Base-by-base conservation (phyloP, 2,888 invertebrate species). In the Julus scanicus region DNA sequence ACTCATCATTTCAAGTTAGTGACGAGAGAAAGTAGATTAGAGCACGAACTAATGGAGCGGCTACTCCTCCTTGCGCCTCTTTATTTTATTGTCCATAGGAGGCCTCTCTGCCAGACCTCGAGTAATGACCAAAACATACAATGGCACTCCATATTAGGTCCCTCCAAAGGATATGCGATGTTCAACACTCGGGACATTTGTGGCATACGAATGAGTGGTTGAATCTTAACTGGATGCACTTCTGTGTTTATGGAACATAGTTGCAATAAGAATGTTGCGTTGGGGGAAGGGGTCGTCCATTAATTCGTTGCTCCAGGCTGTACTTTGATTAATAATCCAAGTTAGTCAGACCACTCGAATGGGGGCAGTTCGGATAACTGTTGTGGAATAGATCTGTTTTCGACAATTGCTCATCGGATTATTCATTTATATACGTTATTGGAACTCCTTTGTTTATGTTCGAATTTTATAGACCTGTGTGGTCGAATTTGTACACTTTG, bases 21-120 rank as follows among this genome's bases (percentile, higher is more conserved):
- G 71, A 71, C 71, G 71, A 71, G 71, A 71, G 71, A 71, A 71
- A 71, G 71, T 20, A 71, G 71, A 71, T 71, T 71, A 71, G 71
- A 71, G 71, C 20, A 29, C 29, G 63, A 63, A 6, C 63, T 63
- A 63, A 63, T 63, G 63, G 63, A 63, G 63, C 63, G 63, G 63
- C 20, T 63, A 63, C 63, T n/a, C 71, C 9, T 29, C 71, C 71
- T 20, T 20, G 71, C 71, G n/a, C 71, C 71, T n/a, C 71, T 63
- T n/a, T 11, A 71, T 71, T 71, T 71, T 71, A 71, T 71, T 71
- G 71, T 71, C 71, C 71, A 9, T 29, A 6, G 11, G 71, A 29
- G 29, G 71, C 29, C 71, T 20, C 71, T 20, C 71, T 29, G 29
- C 20, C 71, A 71, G n/a, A n/a, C 17, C 17, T 63, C 63, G n/a